Evolutionary conservation across 1,140 invertebrate species (phyloP).

Genomic region (Leptinotarsa lineolata): DNA sequence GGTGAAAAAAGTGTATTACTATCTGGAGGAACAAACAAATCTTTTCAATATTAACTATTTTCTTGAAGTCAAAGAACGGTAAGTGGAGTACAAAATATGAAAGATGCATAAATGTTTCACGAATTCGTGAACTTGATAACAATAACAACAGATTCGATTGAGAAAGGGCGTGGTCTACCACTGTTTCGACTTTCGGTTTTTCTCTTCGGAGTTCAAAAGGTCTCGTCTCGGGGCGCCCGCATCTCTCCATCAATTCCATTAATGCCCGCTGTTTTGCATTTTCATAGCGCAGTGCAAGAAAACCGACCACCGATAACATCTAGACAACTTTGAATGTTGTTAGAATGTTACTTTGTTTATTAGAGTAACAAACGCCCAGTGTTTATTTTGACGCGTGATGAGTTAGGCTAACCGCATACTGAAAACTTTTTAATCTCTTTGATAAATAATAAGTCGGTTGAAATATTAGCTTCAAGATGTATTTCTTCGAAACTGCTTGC

Average conservation of each 20-base stretch:
- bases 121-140: no score
- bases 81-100: no score
- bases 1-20: no score
- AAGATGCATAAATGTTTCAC: no score
- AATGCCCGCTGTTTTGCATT: conserved; percentile 27
- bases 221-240: conserved; percentile 24
- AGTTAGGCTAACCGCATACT: no score
- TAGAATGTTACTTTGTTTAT: conserved; percentile 20
- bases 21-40: no score
- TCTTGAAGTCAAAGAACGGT: no score
- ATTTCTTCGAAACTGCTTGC: no score
- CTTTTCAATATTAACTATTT: no score
- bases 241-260: conserved; percentile 28
- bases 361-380: conserved; percentile 21
- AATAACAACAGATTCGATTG: no score
- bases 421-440: background rate
- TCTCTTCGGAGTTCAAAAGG: conserved; percentile 18
- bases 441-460: background rate
- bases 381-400: background rate
- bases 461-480: no score
- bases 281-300: conserved; percentile 22
- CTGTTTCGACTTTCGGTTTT: conserved; percentile 18
- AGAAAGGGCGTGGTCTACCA: background rate
- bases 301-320: conserved; percentile 23
- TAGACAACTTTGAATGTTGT: conserved; percentile 18